Conservation (phyloP, 1,140 invertebrate species). For the Aplysia californica region DNA sequence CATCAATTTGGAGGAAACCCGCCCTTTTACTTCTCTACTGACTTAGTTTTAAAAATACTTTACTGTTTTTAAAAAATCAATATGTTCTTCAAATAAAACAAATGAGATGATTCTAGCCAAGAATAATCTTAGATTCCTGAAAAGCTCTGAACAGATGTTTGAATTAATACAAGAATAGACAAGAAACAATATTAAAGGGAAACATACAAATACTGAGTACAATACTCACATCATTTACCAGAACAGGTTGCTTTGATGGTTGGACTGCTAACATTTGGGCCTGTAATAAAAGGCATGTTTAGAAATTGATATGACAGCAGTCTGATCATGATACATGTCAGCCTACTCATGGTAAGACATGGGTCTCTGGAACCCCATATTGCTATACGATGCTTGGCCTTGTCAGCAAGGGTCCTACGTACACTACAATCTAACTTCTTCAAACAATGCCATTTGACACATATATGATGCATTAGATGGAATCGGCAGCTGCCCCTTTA, state of each 20-base stretch:
- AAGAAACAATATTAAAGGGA: not conserved
- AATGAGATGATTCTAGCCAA: no score
- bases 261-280: conserved; percentile 30
- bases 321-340: no score
- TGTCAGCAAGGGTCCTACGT: no score
- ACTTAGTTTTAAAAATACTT: no score
- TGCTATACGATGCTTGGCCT: no score
- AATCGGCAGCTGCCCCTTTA: no score
- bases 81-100: not conserved
- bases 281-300: conserved; percentile 10
- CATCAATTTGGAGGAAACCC: no score
- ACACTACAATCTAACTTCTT: no score
- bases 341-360: not conserved
- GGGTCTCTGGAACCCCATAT: not conserved
- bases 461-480: no score
- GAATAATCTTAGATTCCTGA: not conserved
- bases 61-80: not conserved
- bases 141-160: not conserved
- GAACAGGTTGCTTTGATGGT: conserved; percentile 27
- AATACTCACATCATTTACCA: conserved; percentile 26
- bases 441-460: no score
- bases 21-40: no score
- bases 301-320: not conserved
- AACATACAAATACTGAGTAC: not conserved
- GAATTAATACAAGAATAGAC: not conserved